A percentile compares a stretch with the other conserved stretches of the same genome.
Evolutionary conservation across 2,797 vertebrate genomes (phyloP).

Genomic region (Eidolon dupreanum): DNA sequence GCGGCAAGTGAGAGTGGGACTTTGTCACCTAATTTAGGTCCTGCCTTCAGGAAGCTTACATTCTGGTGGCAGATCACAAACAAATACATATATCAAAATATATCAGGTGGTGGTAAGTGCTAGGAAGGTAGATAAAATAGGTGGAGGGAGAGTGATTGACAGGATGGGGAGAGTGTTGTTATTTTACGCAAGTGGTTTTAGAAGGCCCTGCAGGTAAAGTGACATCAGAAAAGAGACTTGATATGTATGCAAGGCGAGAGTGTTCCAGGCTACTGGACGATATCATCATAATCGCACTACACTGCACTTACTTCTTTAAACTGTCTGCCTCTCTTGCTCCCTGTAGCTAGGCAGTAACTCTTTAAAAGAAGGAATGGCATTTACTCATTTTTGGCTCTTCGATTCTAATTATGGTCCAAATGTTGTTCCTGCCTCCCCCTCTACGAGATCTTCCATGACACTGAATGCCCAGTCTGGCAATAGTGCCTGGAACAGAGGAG

Average conservation of each 20-base stretch:
- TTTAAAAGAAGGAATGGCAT: background rate
- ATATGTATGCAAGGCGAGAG: background rate
- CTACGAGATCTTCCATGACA: background rate
- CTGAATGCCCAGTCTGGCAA: background rate
- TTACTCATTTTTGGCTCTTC: background rate
- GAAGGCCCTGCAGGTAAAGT: background rate
- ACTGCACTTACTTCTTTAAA: rapidly evolving
- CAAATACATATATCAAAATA: background rate
- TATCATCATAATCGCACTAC: rapidly evolving
- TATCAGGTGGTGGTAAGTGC: background rate
- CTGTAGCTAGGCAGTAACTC: background rate
- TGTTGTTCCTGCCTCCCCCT: background rate
- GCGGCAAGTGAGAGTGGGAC: background rate
- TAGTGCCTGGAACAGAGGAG: background rate
- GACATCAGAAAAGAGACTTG: background rate
- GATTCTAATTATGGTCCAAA: background rate
- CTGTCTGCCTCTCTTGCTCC: background rate
- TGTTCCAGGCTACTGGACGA: background rate
- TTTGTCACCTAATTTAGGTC: background rate
- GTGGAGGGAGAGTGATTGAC: background rate
- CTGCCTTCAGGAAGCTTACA: background rate
- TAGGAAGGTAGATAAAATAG: background rate
- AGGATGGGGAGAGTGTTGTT: background rate
- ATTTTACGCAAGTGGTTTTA: background rate
- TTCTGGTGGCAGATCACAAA: background rate